Conservation (phyloP, 2,113 vertebrate species). For the Furnarius figulus region DNA sequence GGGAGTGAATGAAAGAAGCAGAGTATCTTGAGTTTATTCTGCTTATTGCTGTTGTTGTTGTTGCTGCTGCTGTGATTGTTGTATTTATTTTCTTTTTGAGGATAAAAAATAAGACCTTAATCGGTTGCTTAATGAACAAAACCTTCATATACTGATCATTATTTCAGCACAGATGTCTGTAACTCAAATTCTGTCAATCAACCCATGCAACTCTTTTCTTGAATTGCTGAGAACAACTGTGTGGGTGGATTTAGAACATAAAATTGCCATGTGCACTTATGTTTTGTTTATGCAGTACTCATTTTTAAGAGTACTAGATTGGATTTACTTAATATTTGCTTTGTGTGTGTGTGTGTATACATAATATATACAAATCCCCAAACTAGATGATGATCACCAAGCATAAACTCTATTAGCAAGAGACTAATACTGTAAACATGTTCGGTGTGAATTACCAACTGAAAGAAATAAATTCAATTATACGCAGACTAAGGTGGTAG, state of each 20-base stretch:
- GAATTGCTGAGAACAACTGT: conserved; percentile 73
- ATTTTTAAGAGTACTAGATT: conserved; percentile 65
- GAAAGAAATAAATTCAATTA: conserved; percentile 20
- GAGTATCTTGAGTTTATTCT: neutral
- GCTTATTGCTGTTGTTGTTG: neutral
- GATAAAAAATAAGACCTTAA: neutral
- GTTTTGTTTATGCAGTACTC: conserved; percentile 75
- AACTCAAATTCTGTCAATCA: conserved; percentile 65
- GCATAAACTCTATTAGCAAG: conserved; percentile 18
- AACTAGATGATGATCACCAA: conserved; percentile 6
- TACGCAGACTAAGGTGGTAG: neutral
- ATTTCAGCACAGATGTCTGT: conserved; percentile 73
- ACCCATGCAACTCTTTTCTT: conserved; percentile 73
- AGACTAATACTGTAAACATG: neutral
- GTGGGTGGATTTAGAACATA: conserved; percentile 78
- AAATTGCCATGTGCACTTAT: conserved; percentile 72
- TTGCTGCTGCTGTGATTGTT: neutral
- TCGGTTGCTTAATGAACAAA: conserved; percentile 28
- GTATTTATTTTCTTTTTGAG: conserved; percentile 23
- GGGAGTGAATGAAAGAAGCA: neutral
- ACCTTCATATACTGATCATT: conserved; percentile 39
- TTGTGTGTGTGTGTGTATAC: neutral
- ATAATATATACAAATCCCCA: neutral
- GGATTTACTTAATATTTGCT: conserved; percentile 65
- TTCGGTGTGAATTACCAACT: neutral